Evolutionary conservation across 2,797 vertebrate genomes (phyloP).

Genomic region (Leucoraja ocellata): DNA sequence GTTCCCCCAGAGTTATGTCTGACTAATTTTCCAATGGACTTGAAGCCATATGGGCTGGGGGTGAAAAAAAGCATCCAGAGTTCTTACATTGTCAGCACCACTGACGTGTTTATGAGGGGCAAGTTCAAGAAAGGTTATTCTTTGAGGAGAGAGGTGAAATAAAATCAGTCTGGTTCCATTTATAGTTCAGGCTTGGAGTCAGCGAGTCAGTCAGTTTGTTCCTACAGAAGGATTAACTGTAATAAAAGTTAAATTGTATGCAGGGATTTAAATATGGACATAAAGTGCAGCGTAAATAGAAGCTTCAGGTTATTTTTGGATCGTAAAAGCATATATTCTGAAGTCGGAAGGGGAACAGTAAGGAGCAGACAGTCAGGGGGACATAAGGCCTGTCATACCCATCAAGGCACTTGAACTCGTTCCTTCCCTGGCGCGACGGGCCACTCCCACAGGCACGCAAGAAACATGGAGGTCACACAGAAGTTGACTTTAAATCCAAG

Average conservation of each 20-base stretch:
- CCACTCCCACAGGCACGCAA: neutral
- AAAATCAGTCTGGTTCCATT: constrained; percentile 36
- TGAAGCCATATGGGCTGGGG: constrained; percentile 16
- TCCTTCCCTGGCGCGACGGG: neutral
- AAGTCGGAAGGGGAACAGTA: neutral
- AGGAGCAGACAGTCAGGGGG: neutral
- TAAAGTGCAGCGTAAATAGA: neutral
- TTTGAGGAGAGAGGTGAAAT: constrained; percentile 16
- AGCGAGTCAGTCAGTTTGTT: neutral
- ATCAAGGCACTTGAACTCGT: neutral
- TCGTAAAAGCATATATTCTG: neutral
- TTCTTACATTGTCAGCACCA: constrained; percentile 22
- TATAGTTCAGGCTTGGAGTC: constrained; percentile 6
- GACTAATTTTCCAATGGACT: constrained; percentile 23
- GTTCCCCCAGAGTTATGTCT: neutral
- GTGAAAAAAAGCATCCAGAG: neutral
- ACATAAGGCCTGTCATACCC: neutral
- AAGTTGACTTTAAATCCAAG: neutral
- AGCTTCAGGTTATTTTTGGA: neutral
- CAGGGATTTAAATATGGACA: neutral
- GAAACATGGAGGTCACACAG: neutral
- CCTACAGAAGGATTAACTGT: neutral
- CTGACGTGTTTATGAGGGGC: constrained; percentile 22
- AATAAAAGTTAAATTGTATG: constrained; percentile 1
- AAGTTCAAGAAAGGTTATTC: constrained; percentile 4